Base-by-base conservation (phyloP, 2,113 vertebrate genomes). In the Falco punctatus region DNA sequence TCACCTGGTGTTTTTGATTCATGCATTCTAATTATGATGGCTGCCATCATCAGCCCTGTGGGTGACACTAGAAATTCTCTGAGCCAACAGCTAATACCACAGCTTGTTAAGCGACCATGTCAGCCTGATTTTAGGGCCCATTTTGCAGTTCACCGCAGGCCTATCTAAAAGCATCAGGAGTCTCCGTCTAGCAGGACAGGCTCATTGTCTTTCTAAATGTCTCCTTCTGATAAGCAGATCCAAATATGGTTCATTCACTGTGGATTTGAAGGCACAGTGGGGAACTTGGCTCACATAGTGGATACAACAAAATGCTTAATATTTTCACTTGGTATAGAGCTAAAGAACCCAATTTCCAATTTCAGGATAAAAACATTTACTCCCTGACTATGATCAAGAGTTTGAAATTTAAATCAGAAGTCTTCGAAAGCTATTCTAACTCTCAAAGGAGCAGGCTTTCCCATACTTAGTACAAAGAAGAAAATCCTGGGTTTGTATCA, bases 1-100 rank as follows among this genome's bases (percentile, higher is more conserved):
- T 98, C 98, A 98, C 98, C 98, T 98, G 98, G 98, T 94, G 98
- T 98, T 98, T 98, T 98, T 97, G 98, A 98, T 98, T 98, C 97
- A 89, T 96, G 97, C 92, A 96, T 97, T 96, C 98, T 98, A 98
- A 98, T 98, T 98, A 98, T 97, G 98, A 98, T 92, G 97, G 98
- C 96, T 98, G 98, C 98, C 98, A 97, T 98, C 98, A 91, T 94
- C 97, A 91, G 96, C 98, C 98, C 98, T 98, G 98, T 98, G 98
- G 98, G 98, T 98, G 98, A 98, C 97, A 87, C 97, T 94, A 88
- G 91, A 95, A 91, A 96, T 97, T 97, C 95, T 64, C 97, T 92
- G 97, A 98, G 97, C 98, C 95, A 96, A 85, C 92, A 95, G 97
- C 97, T 98, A 98, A 97, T 55, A 84, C 97, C 97, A 92, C 95